Evolutionary conservation across 2,888 invertebrate genomes (phyloP).

Genomic region (Torymus aiolomorphi): DNA sequence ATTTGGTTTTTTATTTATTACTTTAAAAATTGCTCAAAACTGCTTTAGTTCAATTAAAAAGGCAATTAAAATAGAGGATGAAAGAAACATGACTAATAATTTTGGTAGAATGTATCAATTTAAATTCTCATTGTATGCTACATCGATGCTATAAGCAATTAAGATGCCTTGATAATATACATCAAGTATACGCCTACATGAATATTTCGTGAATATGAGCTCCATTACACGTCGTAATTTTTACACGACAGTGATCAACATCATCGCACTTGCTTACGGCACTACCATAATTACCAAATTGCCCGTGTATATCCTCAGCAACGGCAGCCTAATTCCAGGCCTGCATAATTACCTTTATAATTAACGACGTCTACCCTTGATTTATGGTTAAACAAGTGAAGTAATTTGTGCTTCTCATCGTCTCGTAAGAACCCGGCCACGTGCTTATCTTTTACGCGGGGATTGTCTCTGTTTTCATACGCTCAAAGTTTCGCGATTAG

Average conservation of each 20-base stretch:
- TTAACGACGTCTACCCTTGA: slow-evolving; percentile 50
- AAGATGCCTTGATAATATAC: too few species aligned
- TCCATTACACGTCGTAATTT: slow-evolving; percentile 8
- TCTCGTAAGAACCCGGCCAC: slow-evolving; percentile 5
- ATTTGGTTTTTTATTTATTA: too few species aligned
- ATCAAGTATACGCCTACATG: too few species aligned
- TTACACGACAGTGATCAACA: slow-evolving; percentile 36
- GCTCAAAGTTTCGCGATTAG: slow-evolving; percentile 24
- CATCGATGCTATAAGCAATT: too few species aligned
- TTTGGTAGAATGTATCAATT: too few species aligned
- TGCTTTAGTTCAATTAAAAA: too few species aligned
- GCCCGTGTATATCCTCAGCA: slow-evolving; percentile 36
- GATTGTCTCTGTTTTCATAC: slow-evolving; percentile 17
- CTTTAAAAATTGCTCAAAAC: too few species aligned
- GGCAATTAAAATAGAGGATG: too few species aligned
- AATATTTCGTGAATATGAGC: not conserved
- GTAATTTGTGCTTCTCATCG: slow-evolving; percentile 32
- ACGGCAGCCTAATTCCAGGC: slow-evolving; percentile 44
- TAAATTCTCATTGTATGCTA: too few species aligned
- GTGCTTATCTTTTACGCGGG: slow-evolving; percentile 43
- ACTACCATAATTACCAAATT: slow-evolving; percentile 54
- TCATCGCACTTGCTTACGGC: slow-evolving; percentile 37
- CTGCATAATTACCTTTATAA: slow-evolving; percentile 55
- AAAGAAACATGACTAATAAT: too few species aligned
- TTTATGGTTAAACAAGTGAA: slow-evolving; percentile 46